Evolutionary conservation across 2,113 vertebrate genomes (phyloP), one percentile per base, ranked within the genome.

Genomic region (Podilymbus podiceps): DNA sequence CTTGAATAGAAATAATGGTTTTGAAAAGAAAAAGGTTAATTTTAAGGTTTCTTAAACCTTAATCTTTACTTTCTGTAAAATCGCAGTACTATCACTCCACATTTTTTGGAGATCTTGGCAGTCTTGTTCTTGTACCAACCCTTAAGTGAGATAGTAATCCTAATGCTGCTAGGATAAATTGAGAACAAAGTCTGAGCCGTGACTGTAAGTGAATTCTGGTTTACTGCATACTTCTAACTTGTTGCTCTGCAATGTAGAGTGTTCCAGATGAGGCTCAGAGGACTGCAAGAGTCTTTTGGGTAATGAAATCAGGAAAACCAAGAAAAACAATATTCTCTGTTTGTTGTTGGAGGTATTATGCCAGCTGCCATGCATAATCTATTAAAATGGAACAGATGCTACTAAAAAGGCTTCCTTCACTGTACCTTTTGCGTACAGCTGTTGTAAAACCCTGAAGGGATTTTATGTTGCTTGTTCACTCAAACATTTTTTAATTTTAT

Each of bases 361-460:
- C 66, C 77, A 94, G 78, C 62, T 96, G 69, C 69, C 60, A 25
- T 60, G 69, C 46, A 31, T 85, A 64, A 82, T 76, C 52, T 76
- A 23, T 85, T 87, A 66, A 82, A 89, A 88, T 79, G 20, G 71
- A 96, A 73, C 76, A 85, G 77, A 87, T 89, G 77, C 46, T 92
- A 9, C 49, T 81, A 24, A 81, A 78, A 91, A n/a, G n/a, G n/a
- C 52, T 93, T 85, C 64, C 52, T 92, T 81, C 40, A 14, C 60
- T 68, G 35, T 40, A 69, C n/a, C 28, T 82, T 82, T 88, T 82
- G 53, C 5, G 0, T 90, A n/a, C 49, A 71, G 58, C 38, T 90
- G 40, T 60, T 78, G 15, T 78, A 75, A 68, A 74, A 68, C 40
- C 28, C 73, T 75, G 35, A 55, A 82, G 52, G n/a, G 56, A 62